Base-by-base conservation (phyloP, 1,140 invertebrate genomes). In the Aphis craccivora region DNA sequence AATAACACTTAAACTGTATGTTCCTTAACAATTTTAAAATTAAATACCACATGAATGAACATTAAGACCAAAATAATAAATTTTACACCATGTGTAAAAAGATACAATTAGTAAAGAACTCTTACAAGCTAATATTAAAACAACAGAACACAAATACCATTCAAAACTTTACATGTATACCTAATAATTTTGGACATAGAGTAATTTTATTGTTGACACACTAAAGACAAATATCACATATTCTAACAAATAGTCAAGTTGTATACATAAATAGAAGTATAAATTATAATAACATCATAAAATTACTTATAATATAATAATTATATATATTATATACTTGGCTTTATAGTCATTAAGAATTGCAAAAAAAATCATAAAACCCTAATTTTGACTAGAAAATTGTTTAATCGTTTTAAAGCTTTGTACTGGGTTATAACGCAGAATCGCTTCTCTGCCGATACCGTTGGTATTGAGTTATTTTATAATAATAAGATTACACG, bases 1-100 rank as follows among this genome's bases (percentile, higher is more conserved):
- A 90, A 90, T 40, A 40, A 90, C 22, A 53, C 22, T 40, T 53
- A 51, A 45, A 48, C 86, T 48, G 18, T 87, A 45, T 45, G 43
- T 87, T 87, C 51, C 18, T 35, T n/a, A 48, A 51, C 30, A 45
- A 35, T 87, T 87, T 30, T 87, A 51, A 87, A 86, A 87, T 87
- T 51, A 35, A 87, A 87, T 7, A 8, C 6, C 25, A 22, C 43
- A n/a, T 20, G 45, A 87, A n/a, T 87, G 5, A 87, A 45, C 40
- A 45, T 86, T 45, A 45, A 87, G 5, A 87, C 25, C 14, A 4
- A 87, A 87, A 87, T 48, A 48, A 48, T 87, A 48, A 40, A n/a
- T 48, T 9, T 30, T n/a, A 35, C n/a, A 45, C 60, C 4, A 18
- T 45, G 37, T 43, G 40, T 86, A 30, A 40, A 40, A 40, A 4